Evolutionary conservation across 2,888 invertebrate genomes (phyloP).

Genomic region (Epinotia bilunana): DNA sequence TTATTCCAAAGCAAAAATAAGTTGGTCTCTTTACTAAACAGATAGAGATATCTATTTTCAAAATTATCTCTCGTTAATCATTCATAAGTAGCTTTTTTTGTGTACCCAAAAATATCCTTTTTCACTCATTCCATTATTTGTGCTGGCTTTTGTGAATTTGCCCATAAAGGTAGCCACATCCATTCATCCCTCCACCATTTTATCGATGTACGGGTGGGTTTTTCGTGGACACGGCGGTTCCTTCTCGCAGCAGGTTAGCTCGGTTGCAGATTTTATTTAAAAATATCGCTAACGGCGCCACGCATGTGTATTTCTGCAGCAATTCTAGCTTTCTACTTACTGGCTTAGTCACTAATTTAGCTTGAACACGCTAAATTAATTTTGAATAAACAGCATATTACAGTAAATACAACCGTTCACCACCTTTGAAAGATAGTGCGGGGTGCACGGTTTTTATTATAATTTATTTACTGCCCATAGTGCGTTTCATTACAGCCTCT

Average conservation of each 20-base stretch:
- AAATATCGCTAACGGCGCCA: background rate
- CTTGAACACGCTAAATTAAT: background rate
- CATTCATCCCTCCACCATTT: background rate
- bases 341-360: background rate
- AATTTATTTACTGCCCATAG: background rate
- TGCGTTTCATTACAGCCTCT: background rate
- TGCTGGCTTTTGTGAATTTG: background rate
- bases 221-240: background rate
- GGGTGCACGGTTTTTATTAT: background rate
- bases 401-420: background rate
- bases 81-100: too few species aligned
- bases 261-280: background rate
- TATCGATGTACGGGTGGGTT: background rate
- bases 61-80: background rate
- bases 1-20: too few species aligned
- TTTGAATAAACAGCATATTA: background rate
- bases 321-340: background rate
- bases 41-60: background rate
- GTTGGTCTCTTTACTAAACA: too few species aligned
- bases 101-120: background rate
- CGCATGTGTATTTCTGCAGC: constrained; percentile 2
- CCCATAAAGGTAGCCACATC: background rate
- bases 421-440: background rate
- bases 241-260: background rate
- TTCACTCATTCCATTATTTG: background rate